Evolutionary conservation across 2,113 vertebrate species (phyloP).

Genomic region (Tor tambroides): DNA sequence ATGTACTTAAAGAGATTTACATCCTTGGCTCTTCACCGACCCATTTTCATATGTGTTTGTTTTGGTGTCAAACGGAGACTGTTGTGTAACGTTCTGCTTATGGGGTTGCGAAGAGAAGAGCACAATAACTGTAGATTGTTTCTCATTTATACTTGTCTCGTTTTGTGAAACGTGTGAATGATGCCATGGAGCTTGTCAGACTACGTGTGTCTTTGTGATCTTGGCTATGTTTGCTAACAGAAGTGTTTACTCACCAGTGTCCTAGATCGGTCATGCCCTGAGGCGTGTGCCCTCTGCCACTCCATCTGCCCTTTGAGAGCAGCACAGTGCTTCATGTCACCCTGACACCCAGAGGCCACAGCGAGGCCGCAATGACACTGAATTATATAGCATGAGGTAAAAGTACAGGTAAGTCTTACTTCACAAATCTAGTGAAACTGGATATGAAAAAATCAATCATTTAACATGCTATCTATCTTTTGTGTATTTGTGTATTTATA

Average conservation of each 20-base stretch:
- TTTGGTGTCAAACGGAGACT: slow-evolving; percentile 25
- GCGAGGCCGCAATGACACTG: background rate
- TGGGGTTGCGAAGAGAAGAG: background rate
- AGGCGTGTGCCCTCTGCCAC: slow-evolving; percentile 55
- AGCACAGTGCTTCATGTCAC: background rate
- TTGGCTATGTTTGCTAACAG: slow-evolving; percentile 39
- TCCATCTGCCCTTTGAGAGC: slow-evolving; percentile 48
- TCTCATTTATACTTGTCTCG: slow-evolving; percentile 20
- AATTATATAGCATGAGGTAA: background rate
- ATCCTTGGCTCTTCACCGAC: slow-evolving; percentile 33
- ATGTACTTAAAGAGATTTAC: slow-evolving; percentile 47
- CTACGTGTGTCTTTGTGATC: slow-evolving; percentile 18
- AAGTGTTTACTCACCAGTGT: slow-evolving; percentile 40
- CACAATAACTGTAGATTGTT: slow-evolving; percentile 5
- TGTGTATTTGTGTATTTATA: no score
- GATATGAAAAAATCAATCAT: background rate
- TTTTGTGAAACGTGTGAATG: slow-evolving; percentile 2
- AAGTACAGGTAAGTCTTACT: background rate
- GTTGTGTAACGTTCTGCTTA: slow-evolving; percentile 17
- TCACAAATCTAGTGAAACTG: background rate
- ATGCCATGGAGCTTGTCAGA: background rate
- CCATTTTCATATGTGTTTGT: slow-evolving; percentile 32
- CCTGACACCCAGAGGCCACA: slow-evolving; percentile 9
- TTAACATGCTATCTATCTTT: background rate
- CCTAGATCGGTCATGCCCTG: slow-evolving; percentile 42